Evolutionary conservation across 1,140 invertebrate species (phyloP).

Genomic region (Drosophila lini): DNA sequence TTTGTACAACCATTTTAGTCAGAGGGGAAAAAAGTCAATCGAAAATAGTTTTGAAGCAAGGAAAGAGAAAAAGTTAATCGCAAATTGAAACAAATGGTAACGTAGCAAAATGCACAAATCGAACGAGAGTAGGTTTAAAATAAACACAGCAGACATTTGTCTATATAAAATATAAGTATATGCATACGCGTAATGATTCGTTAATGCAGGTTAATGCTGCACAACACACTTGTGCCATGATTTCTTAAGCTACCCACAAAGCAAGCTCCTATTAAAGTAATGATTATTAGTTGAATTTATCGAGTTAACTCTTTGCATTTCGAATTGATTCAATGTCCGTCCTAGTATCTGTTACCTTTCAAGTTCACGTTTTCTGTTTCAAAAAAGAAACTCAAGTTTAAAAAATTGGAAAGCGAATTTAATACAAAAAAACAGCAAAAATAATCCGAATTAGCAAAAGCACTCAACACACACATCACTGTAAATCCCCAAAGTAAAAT

Average conservation of each 20-base stretch:
- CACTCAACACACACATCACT: constrained; percentile 63
- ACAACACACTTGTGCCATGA: constrained; percentile 61
- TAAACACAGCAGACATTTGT: constrained; percentile 10
- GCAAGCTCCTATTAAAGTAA: constrained; percentile 49
- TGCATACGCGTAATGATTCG: constrained; percentile 18
- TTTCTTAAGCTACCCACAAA: constrained; percentile 41
- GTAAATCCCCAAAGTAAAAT: constrained; percentile 61
- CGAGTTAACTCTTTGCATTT: constrained; percentile 52
- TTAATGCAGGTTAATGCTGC: constrained; percentile 49
- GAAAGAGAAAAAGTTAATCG: constrained; percentile 23
- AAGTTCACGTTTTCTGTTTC: constrained; percentile 26
- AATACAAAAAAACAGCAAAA: constrained; percentile 48
- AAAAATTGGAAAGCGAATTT: constrained; percentile 65
- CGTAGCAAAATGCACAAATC: constrained; percentile 64
- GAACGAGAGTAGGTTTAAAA: constrained; percentile 33
- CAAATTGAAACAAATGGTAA: constrained; percentile 28
- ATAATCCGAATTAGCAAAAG: constrained; percentile 47
- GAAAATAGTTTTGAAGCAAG: constrained; percentile 13
- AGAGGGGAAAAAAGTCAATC: constrained; percentile 23
- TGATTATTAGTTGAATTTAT: constrained; percentile 46
- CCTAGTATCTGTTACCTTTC: constrained; percentile 69
- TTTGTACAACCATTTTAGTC: constrained; percentile 37
- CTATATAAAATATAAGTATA: constrained; percentile 18
- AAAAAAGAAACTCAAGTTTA: constrained; percentile 11
- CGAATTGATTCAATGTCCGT: constrained; percentile 74